These are phyloP conservation scores for Microtus montanus DNA, from an alignment of 2,113 vertebrate genomes.

Conservation along the genomic window DNA sequence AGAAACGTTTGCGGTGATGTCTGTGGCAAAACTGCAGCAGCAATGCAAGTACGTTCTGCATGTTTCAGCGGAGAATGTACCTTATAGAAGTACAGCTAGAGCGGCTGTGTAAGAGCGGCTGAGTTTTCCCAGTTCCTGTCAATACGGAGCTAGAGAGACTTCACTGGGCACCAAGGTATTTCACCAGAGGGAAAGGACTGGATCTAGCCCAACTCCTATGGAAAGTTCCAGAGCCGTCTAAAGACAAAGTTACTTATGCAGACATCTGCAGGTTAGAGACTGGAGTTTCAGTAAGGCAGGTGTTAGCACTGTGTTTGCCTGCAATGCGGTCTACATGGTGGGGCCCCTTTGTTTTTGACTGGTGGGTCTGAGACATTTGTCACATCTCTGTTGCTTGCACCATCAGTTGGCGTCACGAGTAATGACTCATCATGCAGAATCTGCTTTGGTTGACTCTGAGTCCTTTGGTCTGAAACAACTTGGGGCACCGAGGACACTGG, in stretches of 20 bases:
- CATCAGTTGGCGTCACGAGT: neutral
- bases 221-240: neutral
- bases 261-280: neutral
- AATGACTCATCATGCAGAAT: conserved; percentile 48
- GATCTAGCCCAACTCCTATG: neutral
- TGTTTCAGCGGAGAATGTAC: conserved; percentile 55
- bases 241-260: neutral
- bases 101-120: neutral
- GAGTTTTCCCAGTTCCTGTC: neutral
- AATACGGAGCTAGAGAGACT: neutral
- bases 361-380: neutral
- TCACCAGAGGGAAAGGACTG: neutral
- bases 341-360: neutral
- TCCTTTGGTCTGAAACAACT: neutral
- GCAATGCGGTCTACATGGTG: neutral
- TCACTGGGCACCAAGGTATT: neutral
- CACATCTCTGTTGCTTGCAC: neutral
- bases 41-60: conserved; percentile 1
- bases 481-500: neutral
- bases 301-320: neutral
- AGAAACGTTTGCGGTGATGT: conserved; percentile 55
- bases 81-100: conserved; percentile 30
- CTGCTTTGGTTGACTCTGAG: conserved; percentile 17
- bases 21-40: neutral
- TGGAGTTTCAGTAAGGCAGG: conserved; percentile 53